Conservation (phyloP, 2,797 vertebrate species). For the Gadopsis bispinosus region DNA sequence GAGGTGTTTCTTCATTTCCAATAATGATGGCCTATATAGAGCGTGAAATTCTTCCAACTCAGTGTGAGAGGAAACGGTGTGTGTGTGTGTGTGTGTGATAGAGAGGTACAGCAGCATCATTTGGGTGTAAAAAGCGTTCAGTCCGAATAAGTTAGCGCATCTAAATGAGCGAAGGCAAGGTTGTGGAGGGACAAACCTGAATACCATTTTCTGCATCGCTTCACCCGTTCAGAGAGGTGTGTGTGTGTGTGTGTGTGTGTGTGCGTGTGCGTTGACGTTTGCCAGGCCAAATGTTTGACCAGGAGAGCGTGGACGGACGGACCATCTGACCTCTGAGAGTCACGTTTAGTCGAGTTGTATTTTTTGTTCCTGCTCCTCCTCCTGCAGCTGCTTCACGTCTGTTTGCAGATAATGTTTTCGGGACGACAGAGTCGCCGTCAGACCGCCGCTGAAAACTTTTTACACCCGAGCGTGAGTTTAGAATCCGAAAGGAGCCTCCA, state of each 20-base stretch:
- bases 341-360: neutral
- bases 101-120: conserved; percentile 50
- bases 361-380: neutral
- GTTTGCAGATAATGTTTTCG: conserved; percentile 22
- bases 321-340: conserved; percentile 37
- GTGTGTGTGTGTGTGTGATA: conserved; percentile 26
- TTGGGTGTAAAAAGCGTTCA: conserved; percentile 64
- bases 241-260: conserved; percentile 8
- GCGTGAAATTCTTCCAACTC: conserved; percentile 72
- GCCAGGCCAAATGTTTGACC: conserved; percentile 46
- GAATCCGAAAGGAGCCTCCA: conserved; percentile 11
- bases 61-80: conserved; percentile 15
- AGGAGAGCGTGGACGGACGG: conserved; percentile 5
- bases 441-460: conserved; percentile 15
- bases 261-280: conserved; percentile 12
- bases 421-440: conserved; percentile 23
- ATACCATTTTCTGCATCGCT: conserved; percentile 73
- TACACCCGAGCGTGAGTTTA: conserved; percentile 1
- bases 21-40: conserved; percentile 72
- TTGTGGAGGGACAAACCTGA: conserved; percentile 76
- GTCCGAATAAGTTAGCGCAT: conserved; percentile 62
- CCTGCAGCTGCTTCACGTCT: conserved; percentile 1
- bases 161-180: conserved; percentile 71
- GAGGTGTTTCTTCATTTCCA: conserved; percentile 75
- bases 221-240: conserved; percentile 47